phyloP scores from a whole-genome alignment of 2,888 invertebrate genomes.

The Fragum sueziense region DNA sequence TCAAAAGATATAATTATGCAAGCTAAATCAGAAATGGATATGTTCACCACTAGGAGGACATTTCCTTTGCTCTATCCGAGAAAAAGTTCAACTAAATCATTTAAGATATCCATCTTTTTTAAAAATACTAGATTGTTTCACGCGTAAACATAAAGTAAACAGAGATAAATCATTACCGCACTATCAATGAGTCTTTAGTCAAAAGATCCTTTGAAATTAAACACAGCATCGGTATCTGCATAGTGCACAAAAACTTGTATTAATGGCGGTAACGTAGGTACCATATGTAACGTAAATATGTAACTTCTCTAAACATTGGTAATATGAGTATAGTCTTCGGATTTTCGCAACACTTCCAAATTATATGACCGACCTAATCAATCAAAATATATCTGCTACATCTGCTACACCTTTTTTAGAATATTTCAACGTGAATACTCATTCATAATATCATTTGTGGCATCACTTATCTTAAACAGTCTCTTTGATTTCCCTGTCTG shows the following conservation, averaged over 20 bases:
- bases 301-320: neutral
- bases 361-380: neutral
- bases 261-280: neutral
- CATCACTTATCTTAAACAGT: neutral
- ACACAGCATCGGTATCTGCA: too few species aligned
- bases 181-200: too few species aligned
- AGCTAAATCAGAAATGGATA: neutral
- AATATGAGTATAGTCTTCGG: neutral
- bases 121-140: too few species aligned
- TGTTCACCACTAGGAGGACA: neutral
- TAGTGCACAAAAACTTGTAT: too few species aligned
- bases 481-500: slow-evolving; percentile 13
- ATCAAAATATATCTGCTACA: neutral
- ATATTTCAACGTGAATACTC: neutral
- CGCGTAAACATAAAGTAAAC: too few species aligned
- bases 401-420: too few species aligned
- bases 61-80: neutral
- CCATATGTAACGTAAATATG: neutral
- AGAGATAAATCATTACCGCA: too few species aligned
- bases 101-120: neutral
- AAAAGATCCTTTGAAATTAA: too few species aligned
- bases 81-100: neutral
- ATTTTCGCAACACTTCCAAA: neutral
- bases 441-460: neutral
- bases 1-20: neutral